Evolutionary conservation across 1,140 invertebrate species (phyloP), one percentile per base, ranked within the genome.

Genomic region (Tachypleus tridentatus): DNA sequence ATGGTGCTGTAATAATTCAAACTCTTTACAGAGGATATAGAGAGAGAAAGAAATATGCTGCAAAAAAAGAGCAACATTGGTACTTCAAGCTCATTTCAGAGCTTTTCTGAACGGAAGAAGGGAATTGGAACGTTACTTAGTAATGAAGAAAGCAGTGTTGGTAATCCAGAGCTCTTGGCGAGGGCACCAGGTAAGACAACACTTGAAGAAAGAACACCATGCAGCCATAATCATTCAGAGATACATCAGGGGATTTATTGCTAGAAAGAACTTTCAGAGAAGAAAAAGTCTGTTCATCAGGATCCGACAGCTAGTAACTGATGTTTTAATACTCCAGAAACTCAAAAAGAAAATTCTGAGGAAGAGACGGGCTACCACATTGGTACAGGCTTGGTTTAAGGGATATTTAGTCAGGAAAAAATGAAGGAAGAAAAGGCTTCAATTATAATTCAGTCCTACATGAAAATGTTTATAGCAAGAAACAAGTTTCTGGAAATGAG

Each of bases 1-100:
- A 7, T 6, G 51, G 52, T 47, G 54, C 65, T 4, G n/a, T 53
- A 10, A 53, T 63, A 6, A 58, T 66, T 50, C 65, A 66, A 58
- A 64, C 53, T n/a, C 53, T 8, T 54, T 8, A 8, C n/a, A 54
- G 53, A 54, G 53, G 53, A 54, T 3, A 54, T 54, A 8, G 7
- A n/a, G 53, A 54, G n/a, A 54, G 53, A 54, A 54, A 54, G 53
- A 7, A n/a, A n/a, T 54, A 54, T n/a, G 53, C 53, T 7, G 53
- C 53, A 0, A 54, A 7, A n/a, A 8, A 54, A 7, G n/a, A 54
- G 53, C 53, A 54, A 54, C n/a, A 8, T 7, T 54, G 7, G 3
- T 8, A n/a, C 7, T 54, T 8, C 53, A 54, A 54, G 53, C 53
- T n/a, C n/a, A n/a, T n/a, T 54, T 54, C n/a, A 54, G 53, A 54